Evolutionary conservation across 2,888 invertebrate genomes (phyloP).

Genomic region (Agrotis segetum): DNA sequence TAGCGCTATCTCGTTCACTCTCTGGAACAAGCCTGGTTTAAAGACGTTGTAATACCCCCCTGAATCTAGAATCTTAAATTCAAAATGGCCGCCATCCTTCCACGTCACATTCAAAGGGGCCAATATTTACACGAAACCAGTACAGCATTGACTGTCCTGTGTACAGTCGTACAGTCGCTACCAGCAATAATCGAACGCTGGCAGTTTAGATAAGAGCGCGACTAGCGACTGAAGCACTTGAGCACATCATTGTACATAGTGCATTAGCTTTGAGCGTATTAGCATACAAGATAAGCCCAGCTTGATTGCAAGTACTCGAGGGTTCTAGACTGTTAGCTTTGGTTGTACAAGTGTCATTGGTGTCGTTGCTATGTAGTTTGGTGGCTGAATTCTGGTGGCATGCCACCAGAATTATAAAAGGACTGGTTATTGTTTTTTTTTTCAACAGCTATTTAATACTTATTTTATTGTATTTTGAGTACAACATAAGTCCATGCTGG

Average conservation of each 20-base stretch:
- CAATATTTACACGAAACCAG: slow-evolving; percentile 25
- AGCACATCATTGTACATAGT: slow-evolving; percentile 55
- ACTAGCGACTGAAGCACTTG: slow-evolving; percentile 38
- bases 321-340: slow-evolving; percentile 9
- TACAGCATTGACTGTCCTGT: slow-evolving; percentile 5
- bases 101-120: slow-evolving; percentile 1
- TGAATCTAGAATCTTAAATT: background rate
- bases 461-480: no score
- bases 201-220: slow-evolving; percentile 57
- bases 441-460: no score
- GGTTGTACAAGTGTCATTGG: background rate
- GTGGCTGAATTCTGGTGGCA: background rate
- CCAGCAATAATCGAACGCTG: slow-evolving; percentile 53
- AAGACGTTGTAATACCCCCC: no score
- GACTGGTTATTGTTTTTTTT: no score
- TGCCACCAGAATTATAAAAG: no score
- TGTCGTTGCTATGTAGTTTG: background rate
- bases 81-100: slow-evolving; percentile 24
- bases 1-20: no score
- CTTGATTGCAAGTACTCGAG: slow-evolving; percentile 16
- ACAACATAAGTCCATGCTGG: no score
- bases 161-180: slow-evolving; percentile 43
- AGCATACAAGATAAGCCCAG: slow-evolving; percentile 53
- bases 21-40: no score
- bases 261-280: slow-evolving; percentile 56